Base-by-base conservation (phyloP, 2,113 vertebrate genomes). In the Cathartes aura region DNA sequence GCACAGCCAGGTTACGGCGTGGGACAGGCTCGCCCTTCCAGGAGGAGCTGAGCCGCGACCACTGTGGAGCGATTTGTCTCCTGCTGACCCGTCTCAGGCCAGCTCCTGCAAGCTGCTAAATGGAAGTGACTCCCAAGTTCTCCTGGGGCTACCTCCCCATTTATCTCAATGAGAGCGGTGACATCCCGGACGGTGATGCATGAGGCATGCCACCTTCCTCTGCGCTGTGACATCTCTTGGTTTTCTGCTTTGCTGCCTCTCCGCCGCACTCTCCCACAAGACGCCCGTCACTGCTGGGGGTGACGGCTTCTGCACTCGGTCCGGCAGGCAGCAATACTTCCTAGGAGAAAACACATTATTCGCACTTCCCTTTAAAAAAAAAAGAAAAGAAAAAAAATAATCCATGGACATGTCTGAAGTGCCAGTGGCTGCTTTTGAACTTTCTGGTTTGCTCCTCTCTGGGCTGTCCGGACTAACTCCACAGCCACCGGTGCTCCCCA, bases 81-180 rank as follows among this genome's bases (percentile, higher is more conserved):
- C 82, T 18, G 38, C 72, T 64, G 55, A 17, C 53, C 87, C 1
- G 6, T 74, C 91, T 67, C 58, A 20, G 64, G 11, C 26, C 20
- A 0, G 15, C 24, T 81, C 20, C 72, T 2, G 29, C n/a, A 1
- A 0, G 13, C 63, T 8, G 66, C 79, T 97, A 98, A 98, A 15
- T 70, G 58, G 82, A 97, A 96, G 87, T 85, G 97, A 97, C 93
- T 85, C 23, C 20, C 22, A 40, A 5, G 47, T 11, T 9, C 89
- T 68, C 88, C 81, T 6, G 26, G 86, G 87, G 87, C 63, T 40
- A n/a, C 15, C 10, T 80, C 62, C 91, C 95, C 97, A 98, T 98
- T 97, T 97, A 94, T 98, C 97, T 97, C 97, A 91, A 98, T 98
- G 94, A 97, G 92, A 12, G n/a, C 1, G 0, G 55, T 93, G 97